These are phyloP conservation scores for Himalopsyche japonica DNA, from an alignment of 2,888 invertebrate genomes.

Conservation along the genomic window DNA sequence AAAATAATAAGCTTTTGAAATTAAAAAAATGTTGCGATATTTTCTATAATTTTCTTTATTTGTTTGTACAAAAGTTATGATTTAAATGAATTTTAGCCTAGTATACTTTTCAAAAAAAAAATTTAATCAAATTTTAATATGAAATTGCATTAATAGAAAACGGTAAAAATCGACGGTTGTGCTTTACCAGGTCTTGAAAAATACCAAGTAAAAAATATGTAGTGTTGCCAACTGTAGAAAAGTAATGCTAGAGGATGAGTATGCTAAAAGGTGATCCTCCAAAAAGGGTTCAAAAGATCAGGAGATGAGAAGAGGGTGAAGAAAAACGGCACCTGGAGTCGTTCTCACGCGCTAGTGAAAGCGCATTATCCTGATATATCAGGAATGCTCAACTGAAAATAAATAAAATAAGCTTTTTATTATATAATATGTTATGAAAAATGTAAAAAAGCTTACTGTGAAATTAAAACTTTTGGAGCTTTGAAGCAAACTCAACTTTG, in stretches of 20 bases:
- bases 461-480: background rate
- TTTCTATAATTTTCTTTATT: no score
- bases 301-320: constrained; percentile 2
- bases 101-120: no score
- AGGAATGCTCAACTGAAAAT: background rate
- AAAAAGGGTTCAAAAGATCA: constrained; percentile 30
- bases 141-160: no score
- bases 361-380: constrained; percentile 36
- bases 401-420: background rate
- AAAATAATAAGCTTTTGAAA: no score
- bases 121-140: no score
- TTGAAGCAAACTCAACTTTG: background rate
- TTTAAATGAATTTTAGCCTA: no score
- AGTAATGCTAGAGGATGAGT: background rate
- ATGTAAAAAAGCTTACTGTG: background rate
- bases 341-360: constrained; percentile 37
- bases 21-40: no score
- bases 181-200: background rate
- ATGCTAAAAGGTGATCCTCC: constrained; percentile 1
- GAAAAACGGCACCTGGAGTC: constrained; percentile 19
- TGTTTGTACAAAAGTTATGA: no score
- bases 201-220: background rate
- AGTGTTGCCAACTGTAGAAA: constrained; percentile 20
- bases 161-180: background rate
- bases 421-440: background rate